Evolutionary conservation across 2,888 invertebrate genomes (phyloP).

Genomic region (Sacculina carcini): DNA sequence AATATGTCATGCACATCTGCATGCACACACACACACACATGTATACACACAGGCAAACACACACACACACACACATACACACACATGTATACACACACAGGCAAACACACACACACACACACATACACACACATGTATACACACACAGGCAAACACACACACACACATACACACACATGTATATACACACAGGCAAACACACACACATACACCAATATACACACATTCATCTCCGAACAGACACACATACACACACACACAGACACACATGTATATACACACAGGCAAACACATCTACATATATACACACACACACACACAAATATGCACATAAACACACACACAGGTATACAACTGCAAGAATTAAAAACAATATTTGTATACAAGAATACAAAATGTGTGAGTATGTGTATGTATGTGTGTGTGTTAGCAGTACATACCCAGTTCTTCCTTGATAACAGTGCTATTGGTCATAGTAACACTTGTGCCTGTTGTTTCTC

Average conservation of each 20-base stretch:
- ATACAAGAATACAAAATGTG: no score
- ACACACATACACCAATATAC: not conserved
- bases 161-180: not conserved
- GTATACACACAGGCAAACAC: no score
- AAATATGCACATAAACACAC: not conserved
- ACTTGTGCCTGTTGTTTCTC: no score
- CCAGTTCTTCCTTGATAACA: not conserved
- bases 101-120: not conserved
- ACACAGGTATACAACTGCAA: no score
- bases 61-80: not conserved
- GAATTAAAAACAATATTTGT: no score
- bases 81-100: no score
- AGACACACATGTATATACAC: not conserved
- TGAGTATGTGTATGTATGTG: no score
- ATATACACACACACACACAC: not conserved
- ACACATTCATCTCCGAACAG: no score
- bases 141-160: no score
- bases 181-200: not conserved
- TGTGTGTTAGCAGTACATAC: no score
- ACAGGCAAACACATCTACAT: not conserved
- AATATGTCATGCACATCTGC: not conserved
- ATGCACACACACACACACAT: not conserved
- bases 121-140: not conserved
- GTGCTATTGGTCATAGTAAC: no score
- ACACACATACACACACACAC: no score